Evolutionary conservation across 2,888 invertebrate genomes (phyloP), one percentile per base, ranked within the genome.

Genomic region (Stramonita haemastoma): DNA sequence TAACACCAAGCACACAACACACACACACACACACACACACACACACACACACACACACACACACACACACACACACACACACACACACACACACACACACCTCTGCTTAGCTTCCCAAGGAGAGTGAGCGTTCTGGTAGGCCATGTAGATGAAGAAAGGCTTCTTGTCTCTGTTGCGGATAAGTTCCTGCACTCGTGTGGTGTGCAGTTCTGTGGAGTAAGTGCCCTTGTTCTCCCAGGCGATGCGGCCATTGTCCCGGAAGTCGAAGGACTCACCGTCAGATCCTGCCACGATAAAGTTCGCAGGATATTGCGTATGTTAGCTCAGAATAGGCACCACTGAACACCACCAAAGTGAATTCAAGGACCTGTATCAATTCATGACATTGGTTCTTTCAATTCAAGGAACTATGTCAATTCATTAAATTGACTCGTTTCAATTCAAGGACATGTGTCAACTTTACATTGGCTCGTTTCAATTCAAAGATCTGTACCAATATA

Each of bases 111-210:
- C 81, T 22, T 81, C 81, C 81, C 81, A 81, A 26, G 81, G 86
- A 19, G 60, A 29, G n/a, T 89, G 89, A 22, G 89, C 89, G 73
- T 83, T 89, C 89, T 89, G 89, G 73, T 84, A 84, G 32, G 89
- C 89, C 84, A 84, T 84, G 73, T 89, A 89, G 29, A 89, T 73
- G 85, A 89, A 89, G 85, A 89, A 89, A 22, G 89, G 89, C 4
- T 11, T n/a, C 32, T 66, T 66, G 15, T 29, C n/a, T 19, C 32
- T 34, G 17, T 85, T 46, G 32, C 57, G 36, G 85, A 89, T 85
- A 56, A 89, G 70, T 26, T 56, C 22, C 73, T 85, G 73, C 26
- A 70, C 89, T 32, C 89, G 89, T 15, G 85, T 26, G 0, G 89
- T 85, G 73, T 89, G 89, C 60, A 89, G 85, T 70, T 89, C 89